Percentiles rank a stretch among this genome's conserved stretches.
Evolutionary conservation across 2,797 vertebrate genomes (phyloP).

Genomic region (Syngnathus acus): DNA sequence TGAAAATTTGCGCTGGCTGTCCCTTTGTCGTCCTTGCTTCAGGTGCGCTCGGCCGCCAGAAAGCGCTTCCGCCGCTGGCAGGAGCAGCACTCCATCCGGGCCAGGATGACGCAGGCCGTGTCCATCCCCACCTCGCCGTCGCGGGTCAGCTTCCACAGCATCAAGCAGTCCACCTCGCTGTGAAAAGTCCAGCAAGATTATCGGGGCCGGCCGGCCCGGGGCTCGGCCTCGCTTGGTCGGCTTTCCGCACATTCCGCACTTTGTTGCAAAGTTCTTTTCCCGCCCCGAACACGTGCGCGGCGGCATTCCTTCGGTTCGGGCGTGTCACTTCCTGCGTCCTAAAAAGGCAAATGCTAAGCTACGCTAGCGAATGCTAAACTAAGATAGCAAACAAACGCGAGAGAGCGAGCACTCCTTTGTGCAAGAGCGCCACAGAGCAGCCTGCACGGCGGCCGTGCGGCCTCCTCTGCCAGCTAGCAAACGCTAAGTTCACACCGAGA

Average conservation of each 20-base stretch:
- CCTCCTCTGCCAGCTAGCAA: no score
- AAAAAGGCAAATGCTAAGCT: not conserved
- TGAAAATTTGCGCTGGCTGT: no score
- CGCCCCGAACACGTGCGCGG: not conserved
- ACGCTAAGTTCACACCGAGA: no score
- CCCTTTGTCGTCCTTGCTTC: constrained; percentile 2
- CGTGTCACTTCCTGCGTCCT: not conserved
- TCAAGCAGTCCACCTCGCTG: constrained; percentile 85
- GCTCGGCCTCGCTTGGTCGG: not conserved
- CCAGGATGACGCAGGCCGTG: constrained; percentile 84
- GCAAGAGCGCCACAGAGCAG: no score
- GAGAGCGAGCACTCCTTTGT: no score
- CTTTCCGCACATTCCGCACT: constrained; percentile 1
- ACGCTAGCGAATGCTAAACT: no score
- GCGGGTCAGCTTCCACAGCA: constrained; percentile 76
- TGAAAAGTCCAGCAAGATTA: constrained; percentile 52
- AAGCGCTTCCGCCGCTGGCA: constrained; percentile 92
- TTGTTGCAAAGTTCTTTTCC: not conserved
- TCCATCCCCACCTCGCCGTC: constrained; percentile 91
- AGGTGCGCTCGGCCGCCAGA: constrained; percentile 86
- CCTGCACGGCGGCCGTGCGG: no score
- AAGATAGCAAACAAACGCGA: no score
- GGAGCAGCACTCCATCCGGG: constrained; percentile 88
- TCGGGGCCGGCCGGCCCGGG: not conserved
- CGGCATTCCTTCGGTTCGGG: not conserved